Conservation (phyloP, 2,113 vertebrate genomes). For the Callipepla californica region DNA sequence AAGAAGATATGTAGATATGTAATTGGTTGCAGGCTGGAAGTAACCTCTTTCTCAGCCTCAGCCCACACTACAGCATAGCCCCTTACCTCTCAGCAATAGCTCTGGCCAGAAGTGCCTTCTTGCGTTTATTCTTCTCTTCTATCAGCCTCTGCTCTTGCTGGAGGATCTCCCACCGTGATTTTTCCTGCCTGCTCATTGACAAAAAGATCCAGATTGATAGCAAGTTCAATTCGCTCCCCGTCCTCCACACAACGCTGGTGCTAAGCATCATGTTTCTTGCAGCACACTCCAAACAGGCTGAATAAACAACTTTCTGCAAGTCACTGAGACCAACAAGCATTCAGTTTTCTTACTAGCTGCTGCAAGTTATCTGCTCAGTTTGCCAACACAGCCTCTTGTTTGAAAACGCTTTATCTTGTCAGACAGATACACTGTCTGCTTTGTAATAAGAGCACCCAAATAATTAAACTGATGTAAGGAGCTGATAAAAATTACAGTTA, state of each 20-base stretch:
- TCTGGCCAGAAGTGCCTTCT: conserved; percentile 92
- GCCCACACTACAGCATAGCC: not conserved
- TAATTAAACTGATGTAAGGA: not conserved
- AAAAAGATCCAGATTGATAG: conserved; percentile 41
- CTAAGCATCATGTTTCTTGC: not conserved
- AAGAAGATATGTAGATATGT: not conserved
- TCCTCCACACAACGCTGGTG: not conserved
- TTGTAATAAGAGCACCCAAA: not conserved
- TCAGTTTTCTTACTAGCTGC: conserved; percentile 13
- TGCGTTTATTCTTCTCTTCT: conserved; percentile 94
- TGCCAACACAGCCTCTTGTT: not conserved
- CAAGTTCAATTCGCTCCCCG: not conserved
- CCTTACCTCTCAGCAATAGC: conserved; percentile 94
- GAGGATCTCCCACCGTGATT: conserved; percentile 88
- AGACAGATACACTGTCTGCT: not conserved
- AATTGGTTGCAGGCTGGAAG: not conserved
- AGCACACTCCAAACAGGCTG: not conserved
- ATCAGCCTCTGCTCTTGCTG: conserved; percentile 91
- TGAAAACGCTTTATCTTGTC: not conserved
- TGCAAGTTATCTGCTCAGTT: not conserved
- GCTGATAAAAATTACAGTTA: not conserved
- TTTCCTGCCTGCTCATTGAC: conserved; percentile 84
- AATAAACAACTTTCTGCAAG: conserved; percentile 10
- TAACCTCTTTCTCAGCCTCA: not conserved
- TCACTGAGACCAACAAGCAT: not conserved